Base-by-base conservation (phyloP, 2,113 vertebrate genomes). In the Xerus inauris region DNA sequence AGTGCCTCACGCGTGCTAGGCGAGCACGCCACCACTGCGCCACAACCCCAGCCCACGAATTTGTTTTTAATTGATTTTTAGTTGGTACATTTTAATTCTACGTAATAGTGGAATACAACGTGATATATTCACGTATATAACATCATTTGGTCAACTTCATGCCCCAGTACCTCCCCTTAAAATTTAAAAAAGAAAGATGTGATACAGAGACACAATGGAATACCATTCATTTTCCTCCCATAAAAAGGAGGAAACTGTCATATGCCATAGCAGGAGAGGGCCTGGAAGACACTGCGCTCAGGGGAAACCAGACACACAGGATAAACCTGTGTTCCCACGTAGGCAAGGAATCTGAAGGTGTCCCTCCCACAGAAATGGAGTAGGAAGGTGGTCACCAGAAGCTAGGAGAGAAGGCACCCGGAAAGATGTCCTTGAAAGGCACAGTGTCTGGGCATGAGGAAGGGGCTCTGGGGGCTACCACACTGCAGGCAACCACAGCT, bases 361-460 rank as follows among this genome's bases (percentile, higher is more conserved):
- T 20, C 14, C 5, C 6, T 47, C 65, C 30, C 28, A 3, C 2
- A 17, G 51, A 28, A n/a, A 28, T 1, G 11, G 26, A 38, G 54
- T 11, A 57, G 35, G 24, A 40, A 9, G 17, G 80, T 22, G 11
- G 4, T 32, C 8, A 22, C 24, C 17, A 51, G 80, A 49, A 54
- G 54, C 42, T 5, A 8, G 26, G 28, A 3, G 6, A 3, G 8
- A 0, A 17, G 8, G 8, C 38, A 17, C 3, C 16, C 35, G 65
- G 11, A 67, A 35, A 35, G 13, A 20, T 20, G 57, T 0, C 17
- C 22, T 1, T 19, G 19, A 32, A 6, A 69, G 17, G 11, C 49
- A 6, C 20, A 26, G 14, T 20, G 45, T 47, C 75, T 1, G 1
- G 19, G 3, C 28, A 17, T 16, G 24, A 62, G 62, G 22, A n/a